Base-by-base conservation (phyloP, 2,888 invertebrate species). In the Trachelus stipa region DNA sequence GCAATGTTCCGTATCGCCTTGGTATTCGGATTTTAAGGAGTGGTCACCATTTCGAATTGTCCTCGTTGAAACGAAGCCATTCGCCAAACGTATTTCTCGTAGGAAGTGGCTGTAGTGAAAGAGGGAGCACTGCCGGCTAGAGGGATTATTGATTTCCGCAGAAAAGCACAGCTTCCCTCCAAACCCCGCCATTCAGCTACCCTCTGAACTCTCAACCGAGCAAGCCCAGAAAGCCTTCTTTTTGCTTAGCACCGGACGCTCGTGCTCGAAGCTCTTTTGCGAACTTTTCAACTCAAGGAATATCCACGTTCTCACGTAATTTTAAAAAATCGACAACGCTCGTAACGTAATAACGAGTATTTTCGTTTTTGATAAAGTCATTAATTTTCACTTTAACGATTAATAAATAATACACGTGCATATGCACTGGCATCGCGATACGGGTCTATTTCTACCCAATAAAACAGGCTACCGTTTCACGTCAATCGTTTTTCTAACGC, bases 81-180 rank as follows among this genome's bases (percentile, higher is more conserved):
- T 71, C 71, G 34, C 71, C 33, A 31, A 31, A 34, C 71, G 30
- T 71, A 71, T 34, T 71, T 71, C 31, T 15, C 11, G 71, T 71
- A 34, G 71, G 33, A 71, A 71, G 34, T 33, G 71, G 33, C 31
- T 71, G 23, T 23, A 56, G 71, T 9, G 71, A 71, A 71, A 30
- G 73, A 74, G 73, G 69, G 79, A 83, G 78, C 81, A 83, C 83
- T 82, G 84, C 84, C 76, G 78, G 78, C 78, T 78, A 85, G 84
- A 86, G 86, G 85, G 85, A 85, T 88, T 90, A 89, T 90, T 89
- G 90, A 89, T 90, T 88, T 89, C 84, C 87, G 85, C 85, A 84
- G 83, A 85, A 88, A 88, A 86, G 85, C 87, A 85, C 83, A 84
- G 84, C 84, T 85, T 87, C 84, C 83, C 85, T 85, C 84, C 82